Percentiles rank a stretch among this genome's conserved stretches.
phyloP scores from a whole-genome alignment of 2,113 vertebrate species.

The Aramus guarauna region DNA sequence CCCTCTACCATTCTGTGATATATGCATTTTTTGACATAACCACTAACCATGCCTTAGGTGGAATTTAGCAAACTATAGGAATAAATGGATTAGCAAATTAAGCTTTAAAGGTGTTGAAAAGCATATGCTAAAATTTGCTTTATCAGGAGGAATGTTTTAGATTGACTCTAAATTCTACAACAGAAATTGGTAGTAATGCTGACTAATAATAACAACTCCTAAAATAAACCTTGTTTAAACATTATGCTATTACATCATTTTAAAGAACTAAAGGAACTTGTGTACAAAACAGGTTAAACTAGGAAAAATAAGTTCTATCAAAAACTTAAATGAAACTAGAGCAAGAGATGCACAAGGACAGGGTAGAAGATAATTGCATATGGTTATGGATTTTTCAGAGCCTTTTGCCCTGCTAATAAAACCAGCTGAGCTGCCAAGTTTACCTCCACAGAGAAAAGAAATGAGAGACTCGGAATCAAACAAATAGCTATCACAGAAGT shows the following conservation, averaged over 20 bases:
- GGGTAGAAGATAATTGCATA: neutral
- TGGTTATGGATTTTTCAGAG: neutral
- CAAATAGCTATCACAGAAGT: neutral
- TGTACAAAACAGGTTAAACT: neutral
- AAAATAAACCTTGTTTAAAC: neutral
- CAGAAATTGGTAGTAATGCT: neutral
- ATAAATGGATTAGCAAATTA: neutral
- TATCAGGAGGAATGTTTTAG: neutral
- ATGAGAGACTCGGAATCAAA: neutral
- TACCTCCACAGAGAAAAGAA: neutral
- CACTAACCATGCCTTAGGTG: neutral
- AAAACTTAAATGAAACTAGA: neutral
- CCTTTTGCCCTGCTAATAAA: neutral
- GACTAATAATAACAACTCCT: neutral
- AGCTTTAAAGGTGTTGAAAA: neutral
- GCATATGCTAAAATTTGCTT: neutral
- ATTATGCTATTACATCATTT: neutral
- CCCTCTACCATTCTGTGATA: no score
- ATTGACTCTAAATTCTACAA: neutral
- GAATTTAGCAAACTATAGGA: neutral
- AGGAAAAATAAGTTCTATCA: neutral
- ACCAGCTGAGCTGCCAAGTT: constrained; percentile 1
- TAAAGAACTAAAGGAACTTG: neutral
- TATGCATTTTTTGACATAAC: neutral
- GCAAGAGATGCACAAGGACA: neutral